Percentiles rank a stretch among this genome's conserved stretches.
phyloP scores from a whole-genome alignment of 2,888 invertebrate species.

The Odontothrips loti region DNA sequence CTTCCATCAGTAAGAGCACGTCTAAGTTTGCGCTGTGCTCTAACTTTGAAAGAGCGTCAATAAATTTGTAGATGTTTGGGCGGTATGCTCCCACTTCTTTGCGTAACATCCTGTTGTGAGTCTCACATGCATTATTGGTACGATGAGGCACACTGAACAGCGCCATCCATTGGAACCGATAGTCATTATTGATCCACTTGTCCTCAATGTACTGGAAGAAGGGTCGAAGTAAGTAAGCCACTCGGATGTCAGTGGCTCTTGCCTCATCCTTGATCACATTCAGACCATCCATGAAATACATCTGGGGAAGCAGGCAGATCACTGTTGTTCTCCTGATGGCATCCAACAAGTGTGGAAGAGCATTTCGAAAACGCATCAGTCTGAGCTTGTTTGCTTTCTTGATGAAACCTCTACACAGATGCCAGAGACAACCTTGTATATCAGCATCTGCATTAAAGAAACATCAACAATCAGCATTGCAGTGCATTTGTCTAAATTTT shows the following conservation, averaged over 20 bases:
- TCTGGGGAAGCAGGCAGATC: not conserved
- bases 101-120: too few species aligned
- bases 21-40: not conserved
- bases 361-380: not conserved
- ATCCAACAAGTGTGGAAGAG: not conserved
- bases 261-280: not conserved
- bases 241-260: not conserved
- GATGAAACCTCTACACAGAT: not conserved
- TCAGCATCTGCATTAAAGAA: not conserved
- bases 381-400: not conserved
- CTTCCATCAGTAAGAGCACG: not conserved
- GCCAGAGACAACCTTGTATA: not conserved
- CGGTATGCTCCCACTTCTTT: not conserved
- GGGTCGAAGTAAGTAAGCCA: not conserved
- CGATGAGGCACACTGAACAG: not conserved
- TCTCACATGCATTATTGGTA: not conserved
- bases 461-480: not conserved
- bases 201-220: not conserved
- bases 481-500: too few species aligned
- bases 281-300: not conserved
- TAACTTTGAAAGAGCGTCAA: not conserved
- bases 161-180: not conserved
- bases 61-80: not conserved
- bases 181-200: not conserved
- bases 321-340: not conserved